Conservation (phyloP, 2,113 vertebrate species). For the Smithornis capensis region DNA sequence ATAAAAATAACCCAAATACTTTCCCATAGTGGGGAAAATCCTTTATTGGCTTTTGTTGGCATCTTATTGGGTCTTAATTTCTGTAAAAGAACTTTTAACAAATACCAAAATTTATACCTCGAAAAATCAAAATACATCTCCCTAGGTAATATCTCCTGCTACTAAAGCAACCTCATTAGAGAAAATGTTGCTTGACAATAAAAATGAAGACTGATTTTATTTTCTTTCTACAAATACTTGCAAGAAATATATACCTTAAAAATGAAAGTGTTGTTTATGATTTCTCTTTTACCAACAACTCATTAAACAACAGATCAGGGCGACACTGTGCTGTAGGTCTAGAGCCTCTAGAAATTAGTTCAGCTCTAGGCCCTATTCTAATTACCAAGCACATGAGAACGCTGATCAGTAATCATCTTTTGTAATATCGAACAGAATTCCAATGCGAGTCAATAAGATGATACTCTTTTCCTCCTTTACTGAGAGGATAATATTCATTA, state of each 20-base stretch:
- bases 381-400: background rate
- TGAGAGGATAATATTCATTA: background rate
- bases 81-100: background rate
- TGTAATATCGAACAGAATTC: background rate
- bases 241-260: background rate
- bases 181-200: background rate
- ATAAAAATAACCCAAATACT: background rate
- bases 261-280: background rate
- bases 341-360: background rate
- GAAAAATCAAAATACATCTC: background rate
- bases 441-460: background rate
- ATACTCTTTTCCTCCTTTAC: background rate
- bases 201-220: background rate
- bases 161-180: background rate
- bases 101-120: background rate
- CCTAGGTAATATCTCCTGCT: background rate
- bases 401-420: background rate
- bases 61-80: background rate
- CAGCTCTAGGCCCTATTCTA: background rate
- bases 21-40: background rate
- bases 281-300: background rate
- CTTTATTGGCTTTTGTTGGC: background rate
- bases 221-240: background rate
- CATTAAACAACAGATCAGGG: background rate
- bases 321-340: background rate